phyloP scores from a whole-genome alignment of 2,797 vertebrate genomes.

The Notolabrus celidotus region DNA sequence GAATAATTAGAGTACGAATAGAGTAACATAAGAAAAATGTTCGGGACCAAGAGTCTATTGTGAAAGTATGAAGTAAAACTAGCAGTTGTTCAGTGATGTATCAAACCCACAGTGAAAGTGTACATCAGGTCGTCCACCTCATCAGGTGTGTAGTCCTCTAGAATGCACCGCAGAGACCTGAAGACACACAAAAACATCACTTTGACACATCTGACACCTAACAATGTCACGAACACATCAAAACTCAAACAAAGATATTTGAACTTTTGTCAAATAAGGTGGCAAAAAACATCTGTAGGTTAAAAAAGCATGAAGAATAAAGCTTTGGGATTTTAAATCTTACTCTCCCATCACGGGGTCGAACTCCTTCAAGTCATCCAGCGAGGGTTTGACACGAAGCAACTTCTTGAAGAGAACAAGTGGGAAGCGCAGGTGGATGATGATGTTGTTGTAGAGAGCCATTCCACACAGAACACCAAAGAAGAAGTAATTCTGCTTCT shows the following conservation, averaged over 20 bases:
- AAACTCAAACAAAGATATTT: neutral
- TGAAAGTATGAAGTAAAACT: neutral
- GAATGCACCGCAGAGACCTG: constrained; percentile 89
- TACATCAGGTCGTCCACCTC: constrained; percentile 82
- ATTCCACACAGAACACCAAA: constrained; percentile 95
- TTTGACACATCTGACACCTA: neutral
- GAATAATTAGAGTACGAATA: neutral
- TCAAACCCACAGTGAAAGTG: constrained; percentile 87
- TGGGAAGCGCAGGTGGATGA: constrained; percentile 93
- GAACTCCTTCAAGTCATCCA: constrained; percentile 93
- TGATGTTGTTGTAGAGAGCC: constrained; percentile 94
- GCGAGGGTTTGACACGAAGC: constrained; percentile 87
- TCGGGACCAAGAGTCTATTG: neutral
- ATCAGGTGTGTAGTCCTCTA: constrained; percentile 89
- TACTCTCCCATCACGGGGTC: constrained; percentile 88
- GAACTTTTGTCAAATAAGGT: too few species aligned
- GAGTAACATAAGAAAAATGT: too few species aligned
- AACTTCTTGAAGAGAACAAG: constrained; percentile 96
- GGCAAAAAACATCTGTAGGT: too few species aligned
- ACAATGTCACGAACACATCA: too few species aligned
- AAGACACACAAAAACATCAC: neutral
- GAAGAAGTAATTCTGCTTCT: constrained; percentile 91
- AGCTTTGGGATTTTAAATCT: constrained; percentile 9
- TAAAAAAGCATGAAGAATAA: too few species aligned
- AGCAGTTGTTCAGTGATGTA: neutral